Evolutionary conservation across 1,140 invertebrate species (phyloP).

Genomic region (Pseudachorutes palmiensis): DNA sequence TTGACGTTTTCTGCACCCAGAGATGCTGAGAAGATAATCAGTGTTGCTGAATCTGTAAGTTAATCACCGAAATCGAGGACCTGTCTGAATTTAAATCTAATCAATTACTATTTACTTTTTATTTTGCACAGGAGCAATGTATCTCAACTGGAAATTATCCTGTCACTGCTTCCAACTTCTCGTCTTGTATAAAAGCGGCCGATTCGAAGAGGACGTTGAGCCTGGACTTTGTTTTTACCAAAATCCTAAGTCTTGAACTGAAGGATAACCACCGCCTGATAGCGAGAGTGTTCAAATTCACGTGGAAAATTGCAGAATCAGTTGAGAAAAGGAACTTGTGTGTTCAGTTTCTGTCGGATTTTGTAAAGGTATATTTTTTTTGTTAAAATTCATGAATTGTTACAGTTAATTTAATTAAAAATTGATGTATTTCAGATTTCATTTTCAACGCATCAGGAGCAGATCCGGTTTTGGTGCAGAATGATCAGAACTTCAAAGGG

Average conservation of each 20-base stretch:
- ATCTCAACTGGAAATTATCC: neutral
- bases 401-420: neutral
- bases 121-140: neutral
- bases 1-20: neutral
- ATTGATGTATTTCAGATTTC: constrained; percentile 16
- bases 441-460: neutral
- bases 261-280: neutral
- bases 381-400: neutral
- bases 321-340: constrained; percentile 17
- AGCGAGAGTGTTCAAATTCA: constrained; percentile 22
- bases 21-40: neutral
- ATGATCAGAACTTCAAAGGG: constrained; percentile 4
- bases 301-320: constrained; percentile 9
- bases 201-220: constrained; percentile 15
- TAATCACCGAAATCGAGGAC: too few species aligned
- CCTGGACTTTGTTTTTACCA: constrained; percentile 27
- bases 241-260: constrained; percentile 14
- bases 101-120: neutral
- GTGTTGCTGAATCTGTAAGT: neutral
- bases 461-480: constrained; percentile 21
- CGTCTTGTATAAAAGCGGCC: constrained; percentile 12
- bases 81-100: neutral
- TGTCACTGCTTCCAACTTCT: constrained; percentile 22
- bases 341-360: constrained; percentile 25
- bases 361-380: constrained; percentile 23